phyloP scores from a whole-genome alignment of 2,888 invertebrate genomes.

The Eupithecia abbreviata region DNA sequence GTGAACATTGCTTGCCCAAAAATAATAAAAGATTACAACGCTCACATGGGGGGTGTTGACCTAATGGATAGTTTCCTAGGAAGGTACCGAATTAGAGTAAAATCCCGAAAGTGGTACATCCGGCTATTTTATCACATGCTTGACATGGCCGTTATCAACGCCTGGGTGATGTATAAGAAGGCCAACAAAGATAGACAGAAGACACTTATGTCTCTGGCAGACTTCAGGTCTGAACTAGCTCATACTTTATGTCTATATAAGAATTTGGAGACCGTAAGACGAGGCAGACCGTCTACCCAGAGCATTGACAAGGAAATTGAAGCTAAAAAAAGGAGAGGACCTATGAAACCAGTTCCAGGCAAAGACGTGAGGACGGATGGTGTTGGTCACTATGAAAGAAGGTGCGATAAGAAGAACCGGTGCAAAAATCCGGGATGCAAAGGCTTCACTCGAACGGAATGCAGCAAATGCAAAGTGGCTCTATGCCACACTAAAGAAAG shows the following conservation, averaged over 20 bases:
- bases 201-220: no score
- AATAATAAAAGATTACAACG: conserved; percentile 2
- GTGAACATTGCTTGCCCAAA: conserved; percentile 2
- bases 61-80: conserved; percentile 31
- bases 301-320: conserved; percentile 35
- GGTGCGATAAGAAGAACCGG: conserved; percentile 42
- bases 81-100: no score
- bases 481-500: conserved; percentile 45
- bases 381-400: conserved; percentile 44
- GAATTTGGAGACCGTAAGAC: conserved; percentile 33
- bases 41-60: not conserved
- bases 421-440: conserved; percentile 45
- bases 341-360: conserved; percentile 42
- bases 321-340: conserved; percentile 43
- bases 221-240: no score
- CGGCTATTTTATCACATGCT: no score
- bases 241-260: conserved; percentile 24
- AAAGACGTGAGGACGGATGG: conserved; percentile 45
- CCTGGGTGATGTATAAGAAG: no score
- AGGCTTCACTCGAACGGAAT: conserved; percentile 44
- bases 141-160: no score
- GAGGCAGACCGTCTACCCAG: conserved; percentile 41
- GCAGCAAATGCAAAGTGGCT: conserved; percentile 44
- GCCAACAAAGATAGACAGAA: no score
- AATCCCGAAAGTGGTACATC: no score